Evolutionary conservation across 2,113 vertebrate species (phyloP).

Genomic region (Siphamia tubifer): DNA sequence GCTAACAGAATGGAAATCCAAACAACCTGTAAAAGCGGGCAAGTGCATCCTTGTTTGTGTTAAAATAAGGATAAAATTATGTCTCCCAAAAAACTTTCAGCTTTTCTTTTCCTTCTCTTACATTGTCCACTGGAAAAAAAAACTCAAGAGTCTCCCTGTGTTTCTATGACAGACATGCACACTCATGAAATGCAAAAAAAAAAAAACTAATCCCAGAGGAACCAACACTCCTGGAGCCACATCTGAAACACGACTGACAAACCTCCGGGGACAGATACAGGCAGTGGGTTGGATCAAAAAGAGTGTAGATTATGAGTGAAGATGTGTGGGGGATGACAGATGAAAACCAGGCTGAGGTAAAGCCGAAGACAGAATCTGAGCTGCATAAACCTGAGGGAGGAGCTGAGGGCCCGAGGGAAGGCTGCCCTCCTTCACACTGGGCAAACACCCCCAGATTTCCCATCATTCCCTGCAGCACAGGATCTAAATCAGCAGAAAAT

Average conservation of each 20-base stretch:
- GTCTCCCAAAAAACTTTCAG: too few species aligned
- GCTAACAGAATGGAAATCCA: too few species aligned
- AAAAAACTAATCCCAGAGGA: slow-evolving; percentile 19
- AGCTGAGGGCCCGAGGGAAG: slow-evolving; percentile 10
- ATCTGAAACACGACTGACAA: slow-evolving; percentile 29
- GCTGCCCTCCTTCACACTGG: slow-evolving; percentile 20
- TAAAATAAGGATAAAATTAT: too few species aligned
- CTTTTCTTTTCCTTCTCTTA: neutral
- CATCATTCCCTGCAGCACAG: slow-evolving; percentile 7
- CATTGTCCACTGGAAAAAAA: neutral
- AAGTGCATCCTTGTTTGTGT: too few species aligned
- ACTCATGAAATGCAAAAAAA: slow-evolving; percentile 11
- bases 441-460: slow-evolving; percentile 47
- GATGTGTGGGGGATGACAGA: slow-evolving; percentile 14
- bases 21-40: too few species aligned
- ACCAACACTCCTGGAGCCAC: neutral
- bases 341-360: slow-evolving; percentile 18
- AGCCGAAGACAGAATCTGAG: slow-evolving; percentile 35
- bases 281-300: slow-evolving; percentile 33
- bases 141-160: neutral
- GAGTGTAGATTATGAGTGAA: slow-evolving; percentile 32
- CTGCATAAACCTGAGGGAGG: slow-evolving; percentile 43
- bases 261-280: slow-evolving; percentile 35
- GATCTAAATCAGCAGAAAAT: slow-evolving; percentile 9
- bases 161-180: neutral